Conservation (phyloP, 2,113 vertebrate genomes). For the Syngnathus typhle region DNA sequence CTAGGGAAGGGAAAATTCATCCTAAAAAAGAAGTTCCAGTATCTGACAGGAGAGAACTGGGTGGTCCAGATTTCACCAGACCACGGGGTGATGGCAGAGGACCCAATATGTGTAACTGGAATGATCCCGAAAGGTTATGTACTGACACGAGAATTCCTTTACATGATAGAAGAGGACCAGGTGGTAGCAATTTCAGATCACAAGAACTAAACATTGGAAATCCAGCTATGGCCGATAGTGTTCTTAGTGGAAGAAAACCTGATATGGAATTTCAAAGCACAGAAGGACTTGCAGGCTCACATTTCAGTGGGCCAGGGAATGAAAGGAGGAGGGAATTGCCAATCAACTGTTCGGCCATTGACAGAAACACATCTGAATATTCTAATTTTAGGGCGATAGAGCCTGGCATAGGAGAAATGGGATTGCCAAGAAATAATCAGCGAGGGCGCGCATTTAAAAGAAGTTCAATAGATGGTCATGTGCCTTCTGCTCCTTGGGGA, state of each 20-base stretch:
- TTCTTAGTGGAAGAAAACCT: background rate
- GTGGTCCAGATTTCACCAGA: slow-evolving; percentile 4
- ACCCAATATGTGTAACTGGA: background rate
- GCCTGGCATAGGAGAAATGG: slow-evolving; percentile 6
- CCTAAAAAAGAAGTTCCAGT: background rate
- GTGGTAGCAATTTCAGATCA: slow-evolving; percentile 8
- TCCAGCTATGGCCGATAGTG: background rate
- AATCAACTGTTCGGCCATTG: background rate
- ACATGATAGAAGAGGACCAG: slow-evolving; percentile 4
- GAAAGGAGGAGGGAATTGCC: slow-evolving; percentile 9
- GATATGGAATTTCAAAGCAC: background rate
- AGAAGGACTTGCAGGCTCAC: slow-evolving; percentile 3
- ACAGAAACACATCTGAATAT: slow-evolving; percentile 8
- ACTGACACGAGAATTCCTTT: slow-evolving; percentile 13
- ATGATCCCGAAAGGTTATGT: background rate
- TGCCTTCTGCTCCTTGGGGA: background rate
- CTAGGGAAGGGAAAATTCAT: background rate
- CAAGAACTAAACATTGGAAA: slow-evolving; percentile 1
- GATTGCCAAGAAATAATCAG: slow-evolving; percentile 2
- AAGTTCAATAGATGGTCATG: background rate
- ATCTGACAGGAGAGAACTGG: slow-evolving; percentile 8
- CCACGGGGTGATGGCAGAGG: slow-evolving; percentile 3
- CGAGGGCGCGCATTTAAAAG: slow-evolving; percentile 12
- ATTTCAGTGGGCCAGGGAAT: slow-evolving; percentile 17
- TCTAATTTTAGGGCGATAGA: slow-evolving; percentile 5